Evolutionary conservation across 1,140 invertebrate genomes (phyloP).

Genomic region (Drosophila kikkawai): DNA sequence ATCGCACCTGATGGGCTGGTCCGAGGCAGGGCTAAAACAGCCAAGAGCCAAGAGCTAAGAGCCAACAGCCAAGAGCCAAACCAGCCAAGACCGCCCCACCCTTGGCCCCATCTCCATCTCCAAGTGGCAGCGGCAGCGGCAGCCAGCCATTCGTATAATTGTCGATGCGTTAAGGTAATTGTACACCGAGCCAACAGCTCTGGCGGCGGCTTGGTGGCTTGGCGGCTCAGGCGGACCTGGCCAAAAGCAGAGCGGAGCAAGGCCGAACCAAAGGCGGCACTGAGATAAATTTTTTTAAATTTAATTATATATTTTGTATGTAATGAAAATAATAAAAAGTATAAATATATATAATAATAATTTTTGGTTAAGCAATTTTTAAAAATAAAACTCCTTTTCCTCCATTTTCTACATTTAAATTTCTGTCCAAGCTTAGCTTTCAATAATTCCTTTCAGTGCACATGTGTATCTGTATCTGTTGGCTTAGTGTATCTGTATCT

Average conservation of each 20-base stretch:
- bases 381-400: too few relatives aligned
- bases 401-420: too few relatives aligned
- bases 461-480: slow-evolving; percentile 41
- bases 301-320: background rate
- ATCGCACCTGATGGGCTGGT: slow-evolving; percentile 78
- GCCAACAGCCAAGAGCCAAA: slow-evolving; percentile 6
- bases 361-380: too few relatives aligned
- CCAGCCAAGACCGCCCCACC: slow-evolving; percentile 21
- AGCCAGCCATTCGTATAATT: slow-evolving; percentile 85
- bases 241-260: slow-evolving; percentile 61
- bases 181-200: slow-evolving; percentile 69
- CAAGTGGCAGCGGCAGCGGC: slow-evolving; percentile 7
- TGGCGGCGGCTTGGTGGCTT: background rate
- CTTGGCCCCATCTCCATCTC: slow-evolving; percentile 20
- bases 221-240: slow-evolving; percentile 40
- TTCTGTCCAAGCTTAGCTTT: too few relatives aligned
- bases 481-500: slow-evolving; percentile 38
- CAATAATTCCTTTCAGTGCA: slow-evolving; percentile 5
- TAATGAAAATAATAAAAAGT: too few relatives aligned
- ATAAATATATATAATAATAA: too few relatives aligned
- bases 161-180: slow-evolving; percentile 85
- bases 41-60: background rate
- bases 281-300: background rate
- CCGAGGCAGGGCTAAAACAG: slow-evolving; percentile 25
- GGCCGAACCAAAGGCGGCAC: slow-evolving; percentile 35